Evolutionary conservation across 2,113 vertebrate genomes (phyloP), one percentile per base, ranked within the genome.

Genomic region (Puntigrus tetrazona): DNA sequence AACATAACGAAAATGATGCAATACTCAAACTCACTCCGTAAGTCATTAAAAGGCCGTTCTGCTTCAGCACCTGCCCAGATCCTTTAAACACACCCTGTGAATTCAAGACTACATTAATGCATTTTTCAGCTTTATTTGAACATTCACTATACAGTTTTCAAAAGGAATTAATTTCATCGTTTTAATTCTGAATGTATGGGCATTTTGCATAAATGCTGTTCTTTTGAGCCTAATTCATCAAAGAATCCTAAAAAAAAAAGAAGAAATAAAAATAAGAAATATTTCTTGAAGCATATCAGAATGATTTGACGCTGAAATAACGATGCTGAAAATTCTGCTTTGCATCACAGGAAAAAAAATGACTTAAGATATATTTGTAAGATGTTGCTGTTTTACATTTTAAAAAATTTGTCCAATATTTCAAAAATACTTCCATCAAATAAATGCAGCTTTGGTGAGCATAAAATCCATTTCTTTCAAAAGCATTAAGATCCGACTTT

Each of bases 1-100:
- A 55, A 2, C 50, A 55, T 22, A 5, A 34, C 7, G 31, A 31
- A 36, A 8, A 63, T 79, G 1, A 63, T 25, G 65, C n/a, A 11
- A 6, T 8, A 50, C 20, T 36, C 31, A 13, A 20, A 90, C 91
- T 9, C 88, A 93, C 94, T 89, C 93, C 93, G 22, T 94, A 93
- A 84, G 89, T 93, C 72, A 94, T 84, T 74, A 94, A 83, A 86
- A 94, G 73, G 13, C 93, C 91, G 13, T 93, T 90, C 76, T 89
- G 88, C 86, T 81, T 93, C 29, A 94, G 89, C 72, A 94, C 76
- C 82, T 94, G 89, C 3, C 92, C 92, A 5, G 93, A 90, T 82
- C 92, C 93, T 81, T 31, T 92, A 85, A 94, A 93, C 57, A 92
- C 89, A 73, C 92, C 92, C 94, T 95, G 41, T 43, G 72, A 29